Percentiles rank a stretch among this genome's conserved stretches.
phyloP scores from a whole-genome alignment of 2,113 vertebrate species.

The Coracopsis vasa region DNA sequence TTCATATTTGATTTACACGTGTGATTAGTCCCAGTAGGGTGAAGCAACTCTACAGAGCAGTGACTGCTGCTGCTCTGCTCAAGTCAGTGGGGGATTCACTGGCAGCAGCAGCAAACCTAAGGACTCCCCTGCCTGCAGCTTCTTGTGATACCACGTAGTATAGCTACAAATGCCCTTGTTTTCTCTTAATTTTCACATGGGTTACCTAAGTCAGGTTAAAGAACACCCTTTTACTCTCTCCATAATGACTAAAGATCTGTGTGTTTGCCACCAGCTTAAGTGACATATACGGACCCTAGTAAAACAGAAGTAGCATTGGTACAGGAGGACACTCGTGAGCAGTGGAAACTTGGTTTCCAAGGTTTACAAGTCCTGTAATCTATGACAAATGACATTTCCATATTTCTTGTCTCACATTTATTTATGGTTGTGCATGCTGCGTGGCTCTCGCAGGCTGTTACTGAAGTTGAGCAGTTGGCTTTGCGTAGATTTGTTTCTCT shows the following conservation, averaged over 20 bases:
- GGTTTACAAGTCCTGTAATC: neutral
- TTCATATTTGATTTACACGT: rapidly evolving
- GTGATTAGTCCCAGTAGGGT: neutral
- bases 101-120: neutral
- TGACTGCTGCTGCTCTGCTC: neutral
- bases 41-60: neutral
- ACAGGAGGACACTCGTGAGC: neutral
- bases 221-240: neutral
- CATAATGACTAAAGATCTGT: neutral
- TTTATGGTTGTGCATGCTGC: neutral
- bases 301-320: neutral
- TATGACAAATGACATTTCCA: neutral
- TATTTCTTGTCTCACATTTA: neutral
- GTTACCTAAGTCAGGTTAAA: neutral
- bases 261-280: neutral
- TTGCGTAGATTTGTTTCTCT: neutral
- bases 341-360: neutral
- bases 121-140: neutral
- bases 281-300: neutral
- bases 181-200: neutral
- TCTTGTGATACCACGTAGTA: rapidly evolving
- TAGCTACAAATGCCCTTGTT: neutral
- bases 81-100: neutral
- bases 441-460: neutral
- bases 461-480: neutral